Evolutionary conservation across 1,140 invertebrate species (phyloP).

Genomic region (Solen grandis): DNA sequence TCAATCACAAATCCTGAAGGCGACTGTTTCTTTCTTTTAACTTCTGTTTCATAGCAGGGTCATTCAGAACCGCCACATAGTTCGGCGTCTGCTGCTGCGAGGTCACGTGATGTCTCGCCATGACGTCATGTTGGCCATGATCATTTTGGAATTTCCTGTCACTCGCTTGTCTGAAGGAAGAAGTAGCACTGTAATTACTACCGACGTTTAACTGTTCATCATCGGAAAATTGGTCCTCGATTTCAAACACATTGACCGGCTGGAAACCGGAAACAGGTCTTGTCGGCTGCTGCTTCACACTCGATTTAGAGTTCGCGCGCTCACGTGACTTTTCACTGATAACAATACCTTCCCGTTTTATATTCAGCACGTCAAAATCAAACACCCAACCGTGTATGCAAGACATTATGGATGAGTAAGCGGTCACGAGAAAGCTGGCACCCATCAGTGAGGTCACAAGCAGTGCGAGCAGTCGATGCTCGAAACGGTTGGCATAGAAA

Average conservation of each 20-base stretch:
- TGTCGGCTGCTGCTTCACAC: background rate
- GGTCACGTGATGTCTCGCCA: conserved; percentile 23
- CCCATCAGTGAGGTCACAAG: conserved; percentile 38
- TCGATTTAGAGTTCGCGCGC: background rate
- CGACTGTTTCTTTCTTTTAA: conserved; percentile 48
- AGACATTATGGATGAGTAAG: conserved; percentile 46
- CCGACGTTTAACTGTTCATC: background rate
- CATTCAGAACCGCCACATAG: conserved; percentile 48
- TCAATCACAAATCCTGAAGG: conserved; percentile 29
- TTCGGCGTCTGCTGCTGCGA: conserved; percentile 26
- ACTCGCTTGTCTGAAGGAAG: conserved; percentile 37
- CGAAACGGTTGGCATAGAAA: conserved; percentile 24
- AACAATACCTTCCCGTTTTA: conserved; percentile 18
- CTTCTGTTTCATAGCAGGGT: conserved; percentile 53
- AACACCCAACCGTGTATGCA: conserved; percentile 54
- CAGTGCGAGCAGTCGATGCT: conserved; percentile 35
- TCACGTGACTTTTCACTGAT: conserved; percentile 12
- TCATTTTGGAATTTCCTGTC: background rate
- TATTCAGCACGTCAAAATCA: conserved; percentile 36
- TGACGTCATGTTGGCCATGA: background rate
- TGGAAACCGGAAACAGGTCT: conserved; percentile 40
- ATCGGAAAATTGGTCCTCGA: conserved; percentile 29
- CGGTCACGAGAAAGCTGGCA: conserved; percentile 23
- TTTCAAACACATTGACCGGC: conserved; percentile 34
- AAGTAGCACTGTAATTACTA: conserved; percentile 32